phyloP scores from a whole-genome alignment of 2,797 vertebrate genomes.

The Triplophysa yarkandensis region DNA sequence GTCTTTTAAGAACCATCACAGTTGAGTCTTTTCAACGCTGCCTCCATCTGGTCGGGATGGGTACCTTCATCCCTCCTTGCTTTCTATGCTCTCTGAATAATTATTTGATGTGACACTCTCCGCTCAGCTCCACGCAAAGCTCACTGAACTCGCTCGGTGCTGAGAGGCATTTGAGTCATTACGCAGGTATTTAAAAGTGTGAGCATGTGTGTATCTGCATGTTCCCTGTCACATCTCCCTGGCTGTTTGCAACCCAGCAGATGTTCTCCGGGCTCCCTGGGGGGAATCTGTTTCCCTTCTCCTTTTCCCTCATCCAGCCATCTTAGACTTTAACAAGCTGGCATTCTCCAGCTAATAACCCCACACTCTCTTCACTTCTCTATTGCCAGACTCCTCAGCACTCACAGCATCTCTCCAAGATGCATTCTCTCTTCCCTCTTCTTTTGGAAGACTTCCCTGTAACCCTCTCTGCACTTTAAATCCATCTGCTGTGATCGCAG shows the following conservation, averaged over 20 bases:
- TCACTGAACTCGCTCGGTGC: conserved; percentile 53
- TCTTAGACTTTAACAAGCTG: conserved; percentile 38
- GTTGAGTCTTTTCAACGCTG: conserved; percentile 59
- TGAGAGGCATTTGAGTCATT: conserved; percentile 34
- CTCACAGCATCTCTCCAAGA: background rate
- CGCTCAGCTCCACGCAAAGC: conserved; percentile 34
- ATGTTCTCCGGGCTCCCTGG: conserved; percentile 71
- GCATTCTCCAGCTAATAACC: conserved; percentile 48
- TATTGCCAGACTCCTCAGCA: conserved; percentile 34
- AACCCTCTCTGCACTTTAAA: conserved; percentile 21
- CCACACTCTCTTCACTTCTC: conserved; percentile 29
- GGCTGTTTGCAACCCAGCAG: conserved; percentile 71
- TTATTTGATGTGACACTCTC: conserved; percentile 59
- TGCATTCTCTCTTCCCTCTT: conserved; percentile 23
- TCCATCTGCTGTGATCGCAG: conserved; percentile 10
- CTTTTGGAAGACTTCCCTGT: conserved; percentile 13
- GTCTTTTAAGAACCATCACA: background rate
- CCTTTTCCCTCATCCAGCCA: conserved; percentile 36
- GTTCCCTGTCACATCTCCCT: conserved; percentile 42
- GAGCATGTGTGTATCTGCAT: conserved; percentile 36
- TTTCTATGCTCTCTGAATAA: conserved; percentile 50
- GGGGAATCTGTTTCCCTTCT: conserved; percentile 64
- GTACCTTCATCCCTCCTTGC: conserved; percentile 52
- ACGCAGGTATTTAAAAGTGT: conserved; percentile 19
- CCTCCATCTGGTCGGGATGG: conserved; percentile 65